Conservation (phyloP, 2,113 vertebrate species). For the Thamnophis sirtalis region DNA sequence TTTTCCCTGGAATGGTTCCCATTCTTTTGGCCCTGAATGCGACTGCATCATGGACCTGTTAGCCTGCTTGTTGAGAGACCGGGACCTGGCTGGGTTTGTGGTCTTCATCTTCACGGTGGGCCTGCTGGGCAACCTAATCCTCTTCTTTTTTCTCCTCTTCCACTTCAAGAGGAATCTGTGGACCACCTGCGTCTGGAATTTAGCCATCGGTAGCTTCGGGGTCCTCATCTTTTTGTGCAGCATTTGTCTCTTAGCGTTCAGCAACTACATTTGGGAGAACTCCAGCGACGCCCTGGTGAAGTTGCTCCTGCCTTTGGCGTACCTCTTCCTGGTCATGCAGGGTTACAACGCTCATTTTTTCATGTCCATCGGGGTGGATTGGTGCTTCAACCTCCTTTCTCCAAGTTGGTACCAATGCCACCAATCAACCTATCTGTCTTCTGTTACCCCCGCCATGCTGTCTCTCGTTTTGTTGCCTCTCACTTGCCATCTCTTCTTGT, state of each 20-base stretch:
- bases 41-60: neutral
- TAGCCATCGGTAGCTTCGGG: neutral
- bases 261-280: neutral
- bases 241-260: neutral
- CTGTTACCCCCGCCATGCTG: neutral
- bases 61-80: neutral
- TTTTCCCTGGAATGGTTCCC: neutral
- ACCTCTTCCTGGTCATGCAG: neutral
- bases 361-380: neutral
- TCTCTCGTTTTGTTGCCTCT: neutral
- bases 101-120: neutral
- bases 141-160: constrained; percentile 3
- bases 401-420: neutral
- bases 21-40: neutral
- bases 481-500: neutral
- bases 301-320: neutral
- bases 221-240: neutral
- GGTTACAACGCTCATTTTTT: neutral
- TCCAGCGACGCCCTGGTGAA: neutral
- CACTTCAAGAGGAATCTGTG: neutral
- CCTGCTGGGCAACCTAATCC: neutral
- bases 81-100: neutral
- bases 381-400: neutral
- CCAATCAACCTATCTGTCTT: neutral
- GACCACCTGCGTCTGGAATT: neutral